Evolutionary conservation across 2,888 invertebrate genomes (phyloP).

Genomic region (Xylocampa areola): DNA sequence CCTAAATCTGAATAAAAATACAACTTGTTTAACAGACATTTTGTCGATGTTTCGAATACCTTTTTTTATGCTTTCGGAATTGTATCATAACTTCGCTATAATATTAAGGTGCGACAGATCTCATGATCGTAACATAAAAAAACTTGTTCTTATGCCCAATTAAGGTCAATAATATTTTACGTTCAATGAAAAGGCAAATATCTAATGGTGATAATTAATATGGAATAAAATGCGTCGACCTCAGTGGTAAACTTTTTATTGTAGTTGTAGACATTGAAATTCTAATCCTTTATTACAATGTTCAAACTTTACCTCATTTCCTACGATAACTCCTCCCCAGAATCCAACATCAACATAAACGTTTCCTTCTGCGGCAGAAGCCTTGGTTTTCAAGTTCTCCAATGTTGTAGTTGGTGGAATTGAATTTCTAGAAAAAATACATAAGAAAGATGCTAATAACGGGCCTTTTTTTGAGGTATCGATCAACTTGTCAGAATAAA

Average conservation of each 20-base stretch:
- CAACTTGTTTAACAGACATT: not conserved
- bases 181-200: constrained; percentile 24
- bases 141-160: constrained; percentile 37
- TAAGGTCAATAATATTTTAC: constrained; percentile 36
- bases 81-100: constrained; percentile 20
- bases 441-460: too few relatives aligned
- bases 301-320: constrained; percentile 87
- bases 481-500: too few relatives aligned
- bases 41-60: not conserved
- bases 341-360: constrained; percentile 93
- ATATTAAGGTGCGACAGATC: constrained; percentile 25
- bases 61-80: constrained; percentile 15
- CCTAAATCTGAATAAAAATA: constrained; percentile 24
- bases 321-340: constrained; percentile 94
- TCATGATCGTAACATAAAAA: constrained; percentile 29
- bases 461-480: too few relatives aligned
- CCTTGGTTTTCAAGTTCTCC: constrained; percentile 90
- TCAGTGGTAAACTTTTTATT: constrained; percentile 30
- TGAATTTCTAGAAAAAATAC: constrained; percentile 90
- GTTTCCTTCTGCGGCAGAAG: constrained; percentile 89
- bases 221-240: constrained; percentile 16
- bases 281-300: not conserved
- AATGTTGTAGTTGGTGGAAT: constrained; percentile 92
- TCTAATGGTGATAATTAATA: constrained; percentile 29
- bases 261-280: too few relatives aligned